Conservation (phyloP, 53 echinoderm and acorn worm genomes). For the Glandiceps talaboti region DNA sequence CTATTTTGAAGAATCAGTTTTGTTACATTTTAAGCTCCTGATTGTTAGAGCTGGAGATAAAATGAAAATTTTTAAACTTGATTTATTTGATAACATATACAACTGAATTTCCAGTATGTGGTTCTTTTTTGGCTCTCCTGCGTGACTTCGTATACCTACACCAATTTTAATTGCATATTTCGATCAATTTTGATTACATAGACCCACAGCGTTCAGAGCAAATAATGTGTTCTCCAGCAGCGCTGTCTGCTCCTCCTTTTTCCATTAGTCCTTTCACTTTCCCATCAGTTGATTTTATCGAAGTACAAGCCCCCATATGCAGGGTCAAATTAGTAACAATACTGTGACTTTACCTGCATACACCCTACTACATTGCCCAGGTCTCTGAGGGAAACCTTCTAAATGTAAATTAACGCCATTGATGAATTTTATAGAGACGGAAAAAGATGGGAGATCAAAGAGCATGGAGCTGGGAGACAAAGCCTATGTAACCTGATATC, state of each 20-base stretch:
- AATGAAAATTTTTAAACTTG: too few relatives aligned
- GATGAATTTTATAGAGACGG: not conserved
- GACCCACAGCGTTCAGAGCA: not conserved
- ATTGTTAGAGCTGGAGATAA: too few relatives aligned
- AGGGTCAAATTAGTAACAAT: not conserved
- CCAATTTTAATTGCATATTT: too few relatives aligned
- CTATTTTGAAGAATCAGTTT: too few relatives aligned
- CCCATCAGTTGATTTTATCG: not conserved
- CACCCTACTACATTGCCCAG: not conserved
- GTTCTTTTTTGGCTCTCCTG: too few relatives aligned
- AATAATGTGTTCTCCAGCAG: not conserved
- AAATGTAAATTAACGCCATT: not conserved
- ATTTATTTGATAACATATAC: too few relatives aligned
- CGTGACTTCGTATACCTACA: too few relatives aligned
- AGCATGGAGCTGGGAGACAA: not conserved
- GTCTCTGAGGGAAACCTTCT: not conserved
- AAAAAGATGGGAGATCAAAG: not conserved
- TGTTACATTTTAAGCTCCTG: too few relatives aligned
- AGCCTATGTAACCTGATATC: not conserved
- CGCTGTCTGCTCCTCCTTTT: not conserved
- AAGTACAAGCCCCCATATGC: not conserved
- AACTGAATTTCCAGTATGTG: too few relatives aligned
- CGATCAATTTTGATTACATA: not conserved
- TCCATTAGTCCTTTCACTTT: not conserved
- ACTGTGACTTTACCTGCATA: not conserved